Evolutionary conservation across 2,113 vertebrate genomes (phyloP), one percentile per base, ranked within the genome.

Genomic region (Oreochromis spilurus): DNA sequence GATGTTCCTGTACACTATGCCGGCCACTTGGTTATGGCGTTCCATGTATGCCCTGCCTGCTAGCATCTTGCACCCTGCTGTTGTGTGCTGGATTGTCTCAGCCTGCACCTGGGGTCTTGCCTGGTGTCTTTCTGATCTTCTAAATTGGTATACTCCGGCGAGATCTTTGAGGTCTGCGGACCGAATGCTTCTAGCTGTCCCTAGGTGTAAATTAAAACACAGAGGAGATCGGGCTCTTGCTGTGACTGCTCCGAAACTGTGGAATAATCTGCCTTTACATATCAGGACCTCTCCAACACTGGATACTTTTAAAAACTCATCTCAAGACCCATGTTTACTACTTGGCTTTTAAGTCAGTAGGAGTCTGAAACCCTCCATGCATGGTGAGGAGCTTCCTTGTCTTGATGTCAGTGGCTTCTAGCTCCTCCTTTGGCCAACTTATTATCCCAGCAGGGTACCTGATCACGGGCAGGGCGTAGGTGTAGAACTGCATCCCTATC

Each of bases 1-100:
- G 53, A 55, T 55, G 53, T 0, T 24, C 2, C 54, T 26, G 54
- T 14, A 55, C 54, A 26, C 21, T 0, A 26, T 26, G 54, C 0
- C 0, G 6, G 0, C 1, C 54, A 57, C 54, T 57, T 57, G 24
- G 54, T 4, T 26, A 57, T 7, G 53, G 53, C 6, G 21, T 55
- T 24, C 53, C 53, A 55, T 7, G 53, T 24, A 3, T 26, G 43
- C 6, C 5, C 3, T 0, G 52, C 21, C 53, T 24, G 53, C 21
- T 7, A 55, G 11, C 53, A 7, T 55, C 21, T 26, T 55, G 21
- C 53, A 4, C 21, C 21, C 53, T 55, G 53, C 53, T 55, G 21
- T 24, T 55, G 1, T 55, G 53, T 55, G 53, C 21, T 55, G 53
- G 11, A 7, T 55, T 55, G 53, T 55, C 53, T 55, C 53, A 0